Evolutionary conservation across 2,888 invertebrate genomes (phyloP).

Genomic region (Morpho achilles): DNA sequence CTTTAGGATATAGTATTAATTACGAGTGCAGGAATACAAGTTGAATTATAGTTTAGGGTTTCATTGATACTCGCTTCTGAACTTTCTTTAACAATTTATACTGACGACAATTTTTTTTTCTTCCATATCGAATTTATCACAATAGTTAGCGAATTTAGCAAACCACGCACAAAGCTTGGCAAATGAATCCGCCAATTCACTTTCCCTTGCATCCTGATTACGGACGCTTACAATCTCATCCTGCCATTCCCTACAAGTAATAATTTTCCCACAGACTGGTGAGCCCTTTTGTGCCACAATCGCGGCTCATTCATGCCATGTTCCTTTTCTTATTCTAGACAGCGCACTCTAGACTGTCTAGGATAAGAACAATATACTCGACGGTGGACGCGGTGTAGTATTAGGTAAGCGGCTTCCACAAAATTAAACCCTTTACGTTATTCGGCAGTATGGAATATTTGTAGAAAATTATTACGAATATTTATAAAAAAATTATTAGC

Average conservation of each 20-base stretch:
- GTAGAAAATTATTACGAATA: too few species aligned
- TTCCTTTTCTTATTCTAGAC: constrained; percentile 23
- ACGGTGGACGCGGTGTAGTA: constrained; percentile 11
- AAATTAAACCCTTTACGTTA: not conserved
- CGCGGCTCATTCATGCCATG: constrained; percentile 24
- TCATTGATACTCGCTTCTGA: too few species aligned
- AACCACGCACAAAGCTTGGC: constrained; percentile 1
- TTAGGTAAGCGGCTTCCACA: constrained; percentile 5
- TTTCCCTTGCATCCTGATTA: constrained; percentile 14
- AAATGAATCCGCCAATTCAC: constrained; percentile 13
- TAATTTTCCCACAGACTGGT: constrained; percentile 21
- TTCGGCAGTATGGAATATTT: too few species aligned
- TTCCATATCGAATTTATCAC: not conserved
- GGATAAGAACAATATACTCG: constrained; percentile 9
- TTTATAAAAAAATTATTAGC: not conserved
- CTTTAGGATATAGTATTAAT: too few species aligned
- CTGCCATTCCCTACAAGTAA: constrained; percentile 20
- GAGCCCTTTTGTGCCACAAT: constrained; percentile 22
- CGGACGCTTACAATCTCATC: constrained; percentile 7
- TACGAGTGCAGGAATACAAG: too few species aligned
- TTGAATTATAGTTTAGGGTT: too few species aligned
- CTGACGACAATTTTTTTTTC: not conserved
- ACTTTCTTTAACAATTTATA: not conserved
- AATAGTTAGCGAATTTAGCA: not conserved
- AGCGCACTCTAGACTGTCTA: constrained; percentile 8